A percentile compares a stretch with the other conserved stretches of the same genome.
These are phyloP conservation scores for Aurelia aurita complex sp. Pacific DNA, from an alignment of 30 jellyfish, hydroid and myxozoan species.

Conservation along the genomic window DNA sequence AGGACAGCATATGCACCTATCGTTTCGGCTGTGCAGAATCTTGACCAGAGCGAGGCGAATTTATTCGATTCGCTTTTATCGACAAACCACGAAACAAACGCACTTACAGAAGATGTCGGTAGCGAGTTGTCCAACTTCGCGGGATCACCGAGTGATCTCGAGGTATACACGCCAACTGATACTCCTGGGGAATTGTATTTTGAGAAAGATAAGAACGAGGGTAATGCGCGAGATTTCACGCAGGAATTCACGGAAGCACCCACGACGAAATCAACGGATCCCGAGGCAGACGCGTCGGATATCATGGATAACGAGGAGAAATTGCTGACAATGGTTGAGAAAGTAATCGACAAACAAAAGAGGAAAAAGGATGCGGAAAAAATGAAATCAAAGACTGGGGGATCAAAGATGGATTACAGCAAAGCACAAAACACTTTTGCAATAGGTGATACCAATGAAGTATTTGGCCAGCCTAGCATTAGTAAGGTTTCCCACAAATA, in stretches of 20 bases:
- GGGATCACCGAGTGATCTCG: constrained; percentile 48
- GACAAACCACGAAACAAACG: constrained; percentile 29
- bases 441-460: constrained; percentile 50
- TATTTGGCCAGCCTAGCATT: background rate
- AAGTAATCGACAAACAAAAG: constrained; percentile 51
- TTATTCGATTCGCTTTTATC: constrained; percentile 49
- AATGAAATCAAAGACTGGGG: no score
- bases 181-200: constrained; percentile 43
- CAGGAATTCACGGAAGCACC: constrained; percentile 2
- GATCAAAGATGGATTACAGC: no score
- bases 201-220: constrained; percentile 19
- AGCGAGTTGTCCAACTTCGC: constrained; percentile 48
- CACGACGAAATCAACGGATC: constrained; percentile 38
- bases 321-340: constrained; percentile 47
- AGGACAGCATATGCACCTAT: constrained; percentile 54
- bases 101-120: constrained; percentile 28
- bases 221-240: background rate
- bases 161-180: constrained; percentile 26
- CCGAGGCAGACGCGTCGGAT: constrained; percentile 29
- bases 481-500: no score
- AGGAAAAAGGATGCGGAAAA: background rate
- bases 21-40: constrained; percentile 59
- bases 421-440: background rate
- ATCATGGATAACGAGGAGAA: constrained; percentile 58
- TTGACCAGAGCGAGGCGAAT: constrained; percentile 54